A percentile compares a stretch with the other conserved stretches of the same genome.
These are phyloP conservation scores for Nesoenas mayeri DNA, from an alignment of 2,113 vertebrate genomes.

Conservation along the genomic window DNA sequence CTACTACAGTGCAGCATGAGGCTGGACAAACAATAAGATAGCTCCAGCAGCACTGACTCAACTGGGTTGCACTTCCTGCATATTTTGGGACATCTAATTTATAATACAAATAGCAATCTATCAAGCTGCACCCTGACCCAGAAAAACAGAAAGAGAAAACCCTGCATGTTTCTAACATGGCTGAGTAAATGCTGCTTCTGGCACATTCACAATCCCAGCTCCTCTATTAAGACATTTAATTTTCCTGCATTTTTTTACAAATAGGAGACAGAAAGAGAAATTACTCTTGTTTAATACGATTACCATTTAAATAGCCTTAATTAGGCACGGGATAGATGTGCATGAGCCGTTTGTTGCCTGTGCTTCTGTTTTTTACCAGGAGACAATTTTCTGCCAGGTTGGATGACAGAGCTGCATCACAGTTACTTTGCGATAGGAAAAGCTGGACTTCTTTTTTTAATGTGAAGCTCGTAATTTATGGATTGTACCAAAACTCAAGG, in stretches of 20 bases:
- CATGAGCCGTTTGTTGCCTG: neutral
- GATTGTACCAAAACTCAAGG: neutral
- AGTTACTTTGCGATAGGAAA: neutral
- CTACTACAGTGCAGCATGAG: rapidly evolving
- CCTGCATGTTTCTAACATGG: neutral
- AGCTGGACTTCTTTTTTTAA: neutral
- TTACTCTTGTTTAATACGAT: neutral
- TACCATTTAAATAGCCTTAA: neutral
- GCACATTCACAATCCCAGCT: neutral
- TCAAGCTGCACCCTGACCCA: neutral
- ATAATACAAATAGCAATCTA: neutral
- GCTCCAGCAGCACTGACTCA: neutral
- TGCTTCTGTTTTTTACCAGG: neutral
- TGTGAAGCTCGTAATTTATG: neutral
- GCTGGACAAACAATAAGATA: neutral
- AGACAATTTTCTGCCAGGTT: neutral
- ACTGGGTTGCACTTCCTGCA: neutral
- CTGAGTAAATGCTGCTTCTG: neutral
- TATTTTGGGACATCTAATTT: neutral
- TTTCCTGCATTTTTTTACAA: neutral
- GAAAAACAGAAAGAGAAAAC: neutral
- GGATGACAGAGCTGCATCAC: neutral
- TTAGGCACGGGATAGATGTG: neutral
- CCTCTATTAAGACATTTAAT: neutral
- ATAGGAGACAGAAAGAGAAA: neutral